Base-by-base conservation (phyloP, 2,113 vertebrate species). In the Xerus inauris region DNA sequence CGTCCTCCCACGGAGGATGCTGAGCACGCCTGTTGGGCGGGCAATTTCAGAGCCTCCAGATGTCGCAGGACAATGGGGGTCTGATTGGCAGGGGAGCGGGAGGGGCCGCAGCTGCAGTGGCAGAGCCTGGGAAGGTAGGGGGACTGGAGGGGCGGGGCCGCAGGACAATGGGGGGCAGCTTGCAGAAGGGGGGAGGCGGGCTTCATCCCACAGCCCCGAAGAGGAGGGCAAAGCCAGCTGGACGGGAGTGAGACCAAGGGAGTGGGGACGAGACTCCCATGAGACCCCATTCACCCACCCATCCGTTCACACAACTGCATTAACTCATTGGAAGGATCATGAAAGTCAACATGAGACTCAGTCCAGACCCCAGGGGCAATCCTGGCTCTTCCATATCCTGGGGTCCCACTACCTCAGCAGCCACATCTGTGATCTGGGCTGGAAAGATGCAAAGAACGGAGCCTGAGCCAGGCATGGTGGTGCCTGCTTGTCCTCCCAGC, bases 71-170 rank as follows among this genome's bases (percentile, higher is more conserved):
- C 97, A 98, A 98, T 97, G 96, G 92, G 91, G 91, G 73, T 83
- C 93, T 98, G 98, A 97, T 97, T 98, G 97, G 97, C 84, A 85
- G 91, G n/a, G 83, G 86, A 94, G 95, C 0, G 14, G 93, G 96
- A 69, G 62, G 72, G 82, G 73, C 76, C 49, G 94, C 97, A 95
- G n/a, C 97, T 95, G 96, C 40, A 0, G 4, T 10, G 51, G 8
- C 40, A 54, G 95, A 80, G 76, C 64, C 10, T 0, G 8, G 49
- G 2, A 73, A 84, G 32, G 42, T 54, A 69, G 73, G 49, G 35
- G 71, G 77, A n/a, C n/a, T n/a, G n/a, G n/a, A 32, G 14, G 30
- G 94, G 95, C 54, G 69, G 42, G 80, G 84, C 57, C 20, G 54
- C 40, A 81, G 93, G 94, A 75, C 89, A 65, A 86, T 67, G 77